Evolutionary conservation across 2,113 vertebrate genomes (phyloP), one percentile per base, ranked within the genome.

Genomic region (Oncorhynchus keta): DNA sequence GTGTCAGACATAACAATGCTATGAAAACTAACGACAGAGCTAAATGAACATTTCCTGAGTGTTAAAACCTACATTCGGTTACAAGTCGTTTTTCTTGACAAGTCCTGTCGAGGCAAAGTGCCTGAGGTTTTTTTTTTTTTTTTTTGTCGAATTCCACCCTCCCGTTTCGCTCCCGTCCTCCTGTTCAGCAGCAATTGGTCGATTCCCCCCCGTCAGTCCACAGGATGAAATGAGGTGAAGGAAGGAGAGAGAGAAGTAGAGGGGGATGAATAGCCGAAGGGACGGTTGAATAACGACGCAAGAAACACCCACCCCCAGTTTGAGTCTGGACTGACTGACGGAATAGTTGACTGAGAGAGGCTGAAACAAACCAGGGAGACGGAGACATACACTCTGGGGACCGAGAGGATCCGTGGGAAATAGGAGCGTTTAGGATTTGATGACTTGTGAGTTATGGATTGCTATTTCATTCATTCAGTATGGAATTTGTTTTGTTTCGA

Each of bases 181-280:
- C 86, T 86, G 83, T 79, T 81, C 87, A 72, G 73, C 78, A 32
- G 81, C 81, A 81, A 79, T 73, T 77, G 62, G 73, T 80, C 77
- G 70, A 61, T 69, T 72, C 77, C 78, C 39, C 73, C 76, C 75
- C 73, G 64, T 61, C 30, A 24, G 49, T 59, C 65, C 74, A 24
- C 55, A 30, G 67, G 77, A 90, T 79, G 80, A 82, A 76, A 72
- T 28, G 35, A 79, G 84, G 68, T 70, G 71, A 83, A 81, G 79
- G 77, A 76, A 81, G 79, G 76, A 76, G 64, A 86, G 88, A 51
- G 12, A 78, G 77, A 76, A 81, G 79, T 75, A 76, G 66, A 86
- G 88, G 51, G 88, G 84, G 61, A 86, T 84, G 87, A 85, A 87
- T 83, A 79, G 86, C 87, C 48, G 83, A 88, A 92, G 92, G 91